Evolutionary conservation across 2,888 invertebrate species (phyloP).

Genomic region (Adelognathus sp.): DNA sequence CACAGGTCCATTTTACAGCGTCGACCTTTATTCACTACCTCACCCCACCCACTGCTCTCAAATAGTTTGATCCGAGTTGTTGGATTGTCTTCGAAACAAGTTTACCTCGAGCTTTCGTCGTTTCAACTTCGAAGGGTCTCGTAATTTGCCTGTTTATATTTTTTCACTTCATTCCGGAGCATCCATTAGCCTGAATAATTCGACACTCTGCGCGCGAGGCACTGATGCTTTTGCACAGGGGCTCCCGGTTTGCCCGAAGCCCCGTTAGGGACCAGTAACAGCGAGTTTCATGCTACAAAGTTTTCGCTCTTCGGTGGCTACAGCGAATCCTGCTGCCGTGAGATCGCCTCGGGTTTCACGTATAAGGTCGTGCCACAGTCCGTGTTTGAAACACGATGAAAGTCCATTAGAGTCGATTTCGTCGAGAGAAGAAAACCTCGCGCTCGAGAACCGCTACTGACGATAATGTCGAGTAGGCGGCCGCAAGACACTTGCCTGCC

Average conservation of each 20-base stretch:
- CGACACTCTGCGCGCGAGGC: neutral
- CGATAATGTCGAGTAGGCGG: slow-evolving; percentile 45
- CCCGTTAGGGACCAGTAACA: slow-evolving; percentile 17
- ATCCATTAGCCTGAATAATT: slow-evolving; percentile 7
- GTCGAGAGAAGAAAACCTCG: slow-evolving; percentile 30
- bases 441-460: slow-evolving; percentile 6
- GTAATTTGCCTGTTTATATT: neutral
- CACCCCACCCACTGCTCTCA: neutral
- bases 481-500: slow-evolving; percentile 24
- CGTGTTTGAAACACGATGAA: slow-evolving; percentile 51
- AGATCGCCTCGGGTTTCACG: slow-evolving; percentile 39
- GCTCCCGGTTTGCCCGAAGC: neutral
- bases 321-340: slow-evolving; percentile 31
- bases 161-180: neutral
- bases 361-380: slow-evolving; percentile 30
- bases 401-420: slow-evolving; percentile 57
- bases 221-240: neutral
- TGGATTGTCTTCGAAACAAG: neutral
- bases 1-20: too few relatives aligned
- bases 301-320: slow-evolving; percentile 16
- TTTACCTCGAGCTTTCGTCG: neutral
- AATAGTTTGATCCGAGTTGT: neutral
- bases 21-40: too few relatives aligned
- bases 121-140: neutral
- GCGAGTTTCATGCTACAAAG: slow-evolving; percentile 33